Conservation (phyloP, 2,113 vertebrate species). For the Periophthalmodon schlosseri region DNA sequence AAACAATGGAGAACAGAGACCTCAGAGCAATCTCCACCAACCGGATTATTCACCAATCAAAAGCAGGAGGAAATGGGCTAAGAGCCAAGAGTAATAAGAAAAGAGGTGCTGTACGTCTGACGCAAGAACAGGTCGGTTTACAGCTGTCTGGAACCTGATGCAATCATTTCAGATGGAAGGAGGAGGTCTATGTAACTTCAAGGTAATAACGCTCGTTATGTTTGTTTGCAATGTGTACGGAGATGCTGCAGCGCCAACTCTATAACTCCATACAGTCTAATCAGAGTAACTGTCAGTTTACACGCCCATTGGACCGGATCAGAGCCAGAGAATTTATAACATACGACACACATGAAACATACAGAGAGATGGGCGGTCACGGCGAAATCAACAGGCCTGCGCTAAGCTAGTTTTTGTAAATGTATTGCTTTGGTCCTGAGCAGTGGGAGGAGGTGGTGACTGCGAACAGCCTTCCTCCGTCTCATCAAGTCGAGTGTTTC, state of each 20-base stretch:
- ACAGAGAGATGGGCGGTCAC: not conserved
- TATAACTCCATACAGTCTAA: slow-evolving; percentile 12
- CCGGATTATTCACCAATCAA: slow-evolving; percentile 23
- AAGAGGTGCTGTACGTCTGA: not conserved
- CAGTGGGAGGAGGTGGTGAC: slow-evolving; percentile 16
- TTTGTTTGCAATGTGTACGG: slow-evolving; percentile 16
- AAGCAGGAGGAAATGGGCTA: not conserved
- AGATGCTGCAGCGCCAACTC: slow-evolving; percentile 39
- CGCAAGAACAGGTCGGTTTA: not conserved
- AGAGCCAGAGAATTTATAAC: not conserved
- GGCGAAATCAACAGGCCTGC: too few relatives aligned
- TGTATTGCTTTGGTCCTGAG: slow-evolving; percentile 17
- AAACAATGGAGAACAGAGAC: slow-evolving; percentile 15
- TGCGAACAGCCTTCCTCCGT: not conserved
- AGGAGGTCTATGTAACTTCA: not conserved
- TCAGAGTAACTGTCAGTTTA: slow-evolving; percentile 14
- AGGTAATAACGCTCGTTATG: slow-evolving; percentile 78
- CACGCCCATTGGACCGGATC: not conserved
- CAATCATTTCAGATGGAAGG: not conserved
- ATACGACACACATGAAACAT: not conserved
- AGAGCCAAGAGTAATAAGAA: not conserved
- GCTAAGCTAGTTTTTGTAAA: slow-evolving; percentile 14
- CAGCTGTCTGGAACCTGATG: not conserved
- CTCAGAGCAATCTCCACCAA: not conserved
- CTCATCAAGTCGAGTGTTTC: not conserved